These are phyloP conservation scores for Agriotes lineatus DNA, from an alignment of 2,888 invertebrate species.

Conservation along the genomic window DNA sequence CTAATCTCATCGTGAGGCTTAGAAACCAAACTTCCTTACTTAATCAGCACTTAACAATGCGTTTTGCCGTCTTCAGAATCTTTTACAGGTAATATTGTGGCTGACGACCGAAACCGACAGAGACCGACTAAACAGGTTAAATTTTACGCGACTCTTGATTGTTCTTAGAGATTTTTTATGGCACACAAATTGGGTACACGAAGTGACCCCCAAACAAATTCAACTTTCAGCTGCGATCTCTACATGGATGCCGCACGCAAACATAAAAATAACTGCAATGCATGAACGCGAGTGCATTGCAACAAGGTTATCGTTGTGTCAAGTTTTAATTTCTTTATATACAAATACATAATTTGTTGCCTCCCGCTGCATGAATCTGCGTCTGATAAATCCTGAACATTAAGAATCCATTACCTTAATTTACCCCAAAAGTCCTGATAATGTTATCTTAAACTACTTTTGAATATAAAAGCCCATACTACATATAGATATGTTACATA, in stretches of 20 bases:
- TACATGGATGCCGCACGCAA: neutral
- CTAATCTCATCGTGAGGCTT: constrained; percentile 16
- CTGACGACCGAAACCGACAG: constrained; percentile 41
- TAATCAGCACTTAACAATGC: constrained; percentile 12
- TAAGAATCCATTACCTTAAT: constrained; percentile 26
- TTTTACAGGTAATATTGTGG: constrained; percentile 41
- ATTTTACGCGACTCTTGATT: neutral
- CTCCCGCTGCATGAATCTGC: neutral
- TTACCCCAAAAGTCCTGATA: constrained; percentile 1
- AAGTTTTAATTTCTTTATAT: constrained; percentile 8
- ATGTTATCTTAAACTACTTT: constrained; percentile 13
- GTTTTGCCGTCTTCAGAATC: neutral
- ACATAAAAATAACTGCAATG: constrained; percentile 17
- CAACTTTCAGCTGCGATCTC: neutral
- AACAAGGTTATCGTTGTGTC: constrained; percentile 23
- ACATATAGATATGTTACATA: no score
- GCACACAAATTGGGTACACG: neutral
- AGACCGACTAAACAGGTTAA: constrained; percentile 52
- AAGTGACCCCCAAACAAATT: neutral
- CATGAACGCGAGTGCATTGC: constrained; percentile 8
- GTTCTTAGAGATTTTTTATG: neutral
- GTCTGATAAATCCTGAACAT: constrained; percentile 14
- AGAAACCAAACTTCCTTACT: constrained; percentile 7
- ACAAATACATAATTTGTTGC: neutral
- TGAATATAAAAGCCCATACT: neutral